Evolutionary conservation across 2,113 vertebrate genomes (phyloP).

Genomic region (Aptenodytes patagonicus): DNA sequence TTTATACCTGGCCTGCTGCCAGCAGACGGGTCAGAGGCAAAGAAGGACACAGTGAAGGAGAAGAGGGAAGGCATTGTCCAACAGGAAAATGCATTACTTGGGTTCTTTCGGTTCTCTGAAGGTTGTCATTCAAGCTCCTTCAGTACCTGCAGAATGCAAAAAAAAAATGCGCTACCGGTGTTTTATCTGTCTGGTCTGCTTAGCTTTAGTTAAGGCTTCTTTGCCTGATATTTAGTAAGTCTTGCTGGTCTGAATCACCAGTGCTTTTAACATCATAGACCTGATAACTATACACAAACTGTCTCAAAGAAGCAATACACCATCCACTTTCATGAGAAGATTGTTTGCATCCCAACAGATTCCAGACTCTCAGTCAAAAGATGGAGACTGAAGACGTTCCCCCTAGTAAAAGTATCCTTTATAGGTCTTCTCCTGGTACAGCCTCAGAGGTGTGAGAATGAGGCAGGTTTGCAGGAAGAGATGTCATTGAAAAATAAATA

Average conservation of each 20-base stretch:
- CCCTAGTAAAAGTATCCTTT: not conserved
- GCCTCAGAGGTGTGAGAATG: not conserved
- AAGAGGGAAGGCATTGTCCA: not conserved
- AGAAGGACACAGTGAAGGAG: not conserved
- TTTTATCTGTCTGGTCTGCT: not conserved
- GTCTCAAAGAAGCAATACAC: not conserved
- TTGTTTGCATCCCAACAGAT: not conserved
- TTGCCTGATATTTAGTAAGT: not conserved
- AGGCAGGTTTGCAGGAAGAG: not conserved
- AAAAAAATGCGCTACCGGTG: not conserved
- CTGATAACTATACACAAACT: not conserved
- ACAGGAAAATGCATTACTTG: not conserved
- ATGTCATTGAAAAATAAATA: not conserved
- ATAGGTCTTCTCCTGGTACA: not conserved
- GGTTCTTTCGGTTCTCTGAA: not conserved
- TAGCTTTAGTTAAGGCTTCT: not conserved
- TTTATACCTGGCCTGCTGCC: not conserved
- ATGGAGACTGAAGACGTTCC: not conserved
- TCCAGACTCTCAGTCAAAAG: not conserved
- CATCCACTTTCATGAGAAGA: not conserved
- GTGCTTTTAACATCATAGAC: not conserved
- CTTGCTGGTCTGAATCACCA: not conserved
- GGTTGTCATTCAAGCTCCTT: not conserved
- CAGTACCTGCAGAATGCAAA: not conserved
- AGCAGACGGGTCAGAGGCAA: not conserved